These are phyloP conservation scores for Diaperis boleti DNA, from an alignment of 2,888 invertebrate species.

Conservation along the genomic window DNA sequence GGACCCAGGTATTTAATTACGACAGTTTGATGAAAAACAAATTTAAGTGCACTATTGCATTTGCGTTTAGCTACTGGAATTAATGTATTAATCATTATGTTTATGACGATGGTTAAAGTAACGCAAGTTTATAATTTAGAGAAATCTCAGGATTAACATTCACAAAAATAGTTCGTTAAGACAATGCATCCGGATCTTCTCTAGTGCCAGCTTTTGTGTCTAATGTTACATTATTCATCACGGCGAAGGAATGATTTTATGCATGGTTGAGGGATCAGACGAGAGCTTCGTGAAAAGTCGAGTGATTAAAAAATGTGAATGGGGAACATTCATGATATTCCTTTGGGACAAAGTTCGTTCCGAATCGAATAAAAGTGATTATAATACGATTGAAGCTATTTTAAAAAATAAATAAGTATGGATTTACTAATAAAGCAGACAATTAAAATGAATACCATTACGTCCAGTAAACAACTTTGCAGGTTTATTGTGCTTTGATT, in stretches of 20 bases:
- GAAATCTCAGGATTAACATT: constrained; percentile 9
- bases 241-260: constrained; percentile 27
- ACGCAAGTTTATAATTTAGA: constrained; percentile 19
- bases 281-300: constrained; percentile 19
- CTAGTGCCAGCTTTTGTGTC: constrained; percentile 35
- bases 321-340: neutral
- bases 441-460: no score
- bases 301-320: constrained; percentile 35
- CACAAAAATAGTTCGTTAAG: constrained; percentile 29
- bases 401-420: no score
- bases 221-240: constrained; percentile 39
- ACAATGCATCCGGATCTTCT: constrained; percentile 34
- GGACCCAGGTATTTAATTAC: constrained; percentile 56
- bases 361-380: neutral
- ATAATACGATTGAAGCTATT: neutral
- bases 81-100: constrained; percentile 11
- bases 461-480: no score
- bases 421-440: no score
- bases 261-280: constrained; percentile 31
- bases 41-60: constrained; percentile 20
- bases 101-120: neutral
- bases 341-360: no score
- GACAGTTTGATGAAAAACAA: constrained; percentile 25
- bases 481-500: no score
- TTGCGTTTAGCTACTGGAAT: constrained; percentile 2